Evolutionary conservation across 2,888 invertebrate genomes (phyloP), one percentile per base, ranked within the genome.

Genomic region (Lathronympha strigana): DNA sequence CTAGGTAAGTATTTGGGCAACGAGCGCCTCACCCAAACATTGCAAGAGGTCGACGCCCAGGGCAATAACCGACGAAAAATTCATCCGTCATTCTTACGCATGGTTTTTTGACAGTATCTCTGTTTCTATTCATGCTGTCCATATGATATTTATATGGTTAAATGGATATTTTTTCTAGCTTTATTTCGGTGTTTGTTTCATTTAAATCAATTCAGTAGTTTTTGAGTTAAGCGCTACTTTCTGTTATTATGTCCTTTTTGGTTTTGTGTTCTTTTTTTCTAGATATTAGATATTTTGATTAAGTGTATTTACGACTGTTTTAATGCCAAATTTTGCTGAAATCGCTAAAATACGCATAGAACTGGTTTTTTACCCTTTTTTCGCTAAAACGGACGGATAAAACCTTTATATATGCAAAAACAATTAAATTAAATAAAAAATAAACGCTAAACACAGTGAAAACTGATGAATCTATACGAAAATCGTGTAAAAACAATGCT

Each of bases 1-100:
- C 58, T 64, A 64, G 63, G 63, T 63, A 63, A 63, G 64, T 58
- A 45, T 58, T 45, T 43, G 43, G 43, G 25, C 51, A 31, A n/a
- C 31, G 50, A 21, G 33, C 25, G 47, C 63, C 55, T 40, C 62
- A 51, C 51, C 58, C 64, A 64, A 64, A 64, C 58, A 64, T 36
- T 53, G 64, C 50, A 33, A 57, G n/a, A 45, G 64, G 4, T 64
- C 58, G 4, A 43, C 36, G 58, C 51, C 58, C 33, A n/a, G 51
- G 51, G 23, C 23, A 53, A 28, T 17, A 51, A 25, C 58, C 64
- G 36, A n/a, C 21, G 21, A 54, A 53, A 60, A 47, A 51, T 53
- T 63, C 53, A 43, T 58, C 45, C 43, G 36, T 53, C 58, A 45
- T 15, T 45, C 33, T 21, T 19, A 11, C 25, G 13, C 17, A 64